These are phyloP conservation scores for Diabrotica balteata DNA, from an alignment of 2,888 invertebrate genomes.

Conservation along the genomic window DNA sequence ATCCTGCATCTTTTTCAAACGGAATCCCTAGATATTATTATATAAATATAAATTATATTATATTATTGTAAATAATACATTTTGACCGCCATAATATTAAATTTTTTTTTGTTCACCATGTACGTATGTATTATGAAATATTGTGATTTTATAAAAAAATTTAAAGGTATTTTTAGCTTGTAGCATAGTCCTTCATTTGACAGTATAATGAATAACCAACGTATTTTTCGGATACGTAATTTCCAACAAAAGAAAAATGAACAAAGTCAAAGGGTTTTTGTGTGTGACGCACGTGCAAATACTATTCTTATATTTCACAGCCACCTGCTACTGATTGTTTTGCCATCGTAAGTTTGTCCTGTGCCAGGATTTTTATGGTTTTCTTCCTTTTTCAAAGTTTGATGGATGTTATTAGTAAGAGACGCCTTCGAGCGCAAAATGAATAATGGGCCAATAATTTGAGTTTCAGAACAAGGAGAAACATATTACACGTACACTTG, in stretches of 20 bases:
- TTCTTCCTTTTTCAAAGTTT: constrained; percentile 37
- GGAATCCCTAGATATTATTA: no score
- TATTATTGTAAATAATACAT: no score
- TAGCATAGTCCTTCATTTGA: background rate
- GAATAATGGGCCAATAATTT: constrained; percentile 25
- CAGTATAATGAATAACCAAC: constrained; percentile 16
- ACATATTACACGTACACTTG: constrained; percentile 8
- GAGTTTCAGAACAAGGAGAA: constrained; percentile 16
- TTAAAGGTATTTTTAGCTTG: no score
- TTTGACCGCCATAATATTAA: no score
- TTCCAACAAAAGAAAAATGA: constrained; percentile 33
- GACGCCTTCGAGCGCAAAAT: constrained; percentile 22
- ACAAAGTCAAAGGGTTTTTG: constrained; percentile 43
- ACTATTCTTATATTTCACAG: constrained; percentile 55
- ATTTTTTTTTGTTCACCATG: no score
- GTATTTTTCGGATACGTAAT: background rate
- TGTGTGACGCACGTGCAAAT: constrained; percentile 49
- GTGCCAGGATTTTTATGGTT: constrained; percentile 34
- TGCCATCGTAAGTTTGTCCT: constrained; percentile 50
- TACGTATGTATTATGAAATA: no score
- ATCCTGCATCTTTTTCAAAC: no score
- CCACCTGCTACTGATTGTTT: constrained; percentile 55
- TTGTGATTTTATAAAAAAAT: no score
- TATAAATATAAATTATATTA: no score
- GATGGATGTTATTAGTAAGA: constrained; percentile 42